Conservation (phyloP, 2,888 invertebrate species). For the Apoda limacodes region DNA sequence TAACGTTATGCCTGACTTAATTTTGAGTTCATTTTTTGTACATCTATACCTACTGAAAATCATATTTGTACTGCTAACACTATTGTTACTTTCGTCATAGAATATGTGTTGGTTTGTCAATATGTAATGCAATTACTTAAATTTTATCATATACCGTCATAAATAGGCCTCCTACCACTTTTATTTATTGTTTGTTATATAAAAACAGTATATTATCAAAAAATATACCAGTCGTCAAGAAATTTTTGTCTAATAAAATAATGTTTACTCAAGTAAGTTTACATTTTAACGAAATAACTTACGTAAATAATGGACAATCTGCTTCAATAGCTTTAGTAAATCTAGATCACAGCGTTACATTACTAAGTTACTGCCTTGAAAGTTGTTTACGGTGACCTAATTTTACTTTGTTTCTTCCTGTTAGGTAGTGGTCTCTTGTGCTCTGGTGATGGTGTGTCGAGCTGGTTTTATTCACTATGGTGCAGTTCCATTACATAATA, state of each 20-base stretch:
- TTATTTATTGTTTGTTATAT: constrained; percentile 66
- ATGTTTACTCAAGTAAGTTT: constrained; percentile 64
- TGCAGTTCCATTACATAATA: constrained; percentile 61
- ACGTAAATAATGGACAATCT: too few relatives aligned
- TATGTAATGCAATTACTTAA: constrained; percentile 60
- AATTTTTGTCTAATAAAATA: constrained; percentile 57
- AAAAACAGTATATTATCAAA: constrained; percentile 58
- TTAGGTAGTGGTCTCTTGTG: constrained; percentile 44
- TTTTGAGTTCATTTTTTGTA: too few relatives aligned
- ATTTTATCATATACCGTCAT: constrained; percentile 62
- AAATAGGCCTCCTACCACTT: constrained; percentile 54
- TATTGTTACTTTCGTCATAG: too few relatives aligned
- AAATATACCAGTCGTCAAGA: constrained; percentile 53
- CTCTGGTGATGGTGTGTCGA: constrained; percentile 46
- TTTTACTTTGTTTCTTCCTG: too few relatives aligned
- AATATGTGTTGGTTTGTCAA: too few relatives aligned
- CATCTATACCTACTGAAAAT: too few relatives aligned
- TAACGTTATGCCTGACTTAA: too few relatives aligned
- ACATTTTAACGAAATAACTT: constrained; percentile 3
- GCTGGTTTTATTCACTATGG: constrained; percentile 54
- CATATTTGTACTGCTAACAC: too few relatives aligned
- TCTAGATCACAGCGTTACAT: too few relatives aligned
- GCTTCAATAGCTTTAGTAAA: too few relatives aligned
- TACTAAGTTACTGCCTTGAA: too few relatives aligned
- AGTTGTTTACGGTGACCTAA: too few relatives aligned